Base-by-base conservation (phyloP, 2,888 invertebrate species). In the Hoplodrina ambigua region DNA sequence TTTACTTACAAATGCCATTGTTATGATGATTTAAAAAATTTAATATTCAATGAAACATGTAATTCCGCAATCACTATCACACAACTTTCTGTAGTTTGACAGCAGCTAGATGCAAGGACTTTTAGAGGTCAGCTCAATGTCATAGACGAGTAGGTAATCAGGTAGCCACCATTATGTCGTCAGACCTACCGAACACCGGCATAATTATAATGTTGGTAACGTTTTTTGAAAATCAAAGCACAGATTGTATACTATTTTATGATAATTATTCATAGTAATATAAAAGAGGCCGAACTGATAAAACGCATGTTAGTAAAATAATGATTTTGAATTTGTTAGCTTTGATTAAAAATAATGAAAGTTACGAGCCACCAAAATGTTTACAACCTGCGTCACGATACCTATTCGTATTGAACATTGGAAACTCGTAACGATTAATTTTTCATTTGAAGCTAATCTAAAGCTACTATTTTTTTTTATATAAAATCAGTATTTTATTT, bases 81-180 rank as follows among this genome's bases (percentile, higher is more conserved):
- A 67, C 81, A 53, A 52, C 64, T 69, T 73, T 58, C 25, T 44
- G 74, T 44, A 55, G 85, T 91, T 91, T 93, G 94, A 93, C 94
- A 93, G 91, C 84, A 79, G 83, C 78, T 75, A 82, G 25, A 25
- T 82, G 79, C 81, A 90, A 91, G 90, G 89, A 89, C 88, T 90
- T 87, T 82, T 91, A 89, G 88, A 94, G 94, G 94, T 94, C 94
- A 94, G 82, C 60, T 80, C 91, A 94, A 94, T 91, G 94, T 93
- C 94, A 93, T 86, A 90, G 87, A 86, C 85, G 85, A 84, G 75
- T 82, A 56, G 59, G 73, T 66, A 82, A 64, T 66, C 77, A 69
- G 84, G 81, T 85, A 86, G 77, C 80, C 84, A 91, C 87, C 90
- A 1, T 87, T 54, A 68, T 55, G 58, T 64, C 86, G 81, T 2